Conservation (phyloP, 2,797 vertebrate species). For the Periophthalmus magnuspinnatus region DNA sequence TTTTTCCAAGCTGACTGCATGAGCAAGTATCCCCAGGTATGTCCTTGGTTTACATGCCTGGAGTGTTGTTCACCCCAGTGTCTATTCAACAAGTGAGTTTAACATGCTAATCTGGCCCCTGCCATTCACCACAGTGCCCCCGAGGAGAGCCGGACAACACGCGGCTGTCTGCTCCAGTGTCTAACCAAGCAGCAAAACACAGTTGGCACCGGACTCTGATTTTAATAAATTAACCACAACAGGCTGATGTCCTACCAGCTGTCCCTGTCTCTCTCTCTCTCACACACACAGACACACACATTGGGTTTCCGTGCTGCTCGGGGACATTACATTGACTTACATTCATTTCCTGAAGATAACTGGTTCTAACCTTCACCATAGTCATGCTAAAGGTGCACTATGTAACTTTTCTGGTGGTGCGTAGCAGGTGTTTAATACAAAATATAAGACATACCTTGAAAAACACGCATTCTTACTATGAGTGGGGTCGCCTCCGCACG, state of each 20-base stretch:
- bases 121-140: constrained; percentile 48
- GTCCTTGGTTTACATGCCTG: constrained; percentile 40
- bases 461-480: no score
- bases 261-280: constrained; percentile 21
- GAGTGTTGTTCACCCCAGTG: constrained; percentile 21
- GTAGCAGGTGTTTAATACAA: no score
- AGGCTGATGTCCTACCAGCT: constrained; percentile 48
- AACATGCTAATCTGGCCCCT: constrained; percentile 60
- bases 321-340: background rate
- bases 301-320: background rate
- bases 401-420: no score
- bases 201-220: constrained; percentile 34
- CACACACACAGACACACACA: constrained; percentile 2
- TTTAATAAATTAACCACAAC: constrained; percentile 40
- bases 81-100: constrained; percentile 61
- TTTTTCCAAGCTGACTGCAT: background rate
- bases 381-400: background rate
- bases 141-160: constrained; percentile 34
- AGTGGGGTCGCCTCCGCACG: no score
- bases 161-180: constrained; percentile 25
- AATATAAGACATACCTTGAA: no score
- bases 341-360: background rate
- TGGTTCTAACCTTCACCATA: background rate
- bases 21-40: constrained; percentile 16
- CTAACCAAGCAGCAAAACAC: constrained; percentile 41